Evolutionary conservation across 2,797 vertebrate genomes (phyloP), one percentile per base, ranked within the genome.

Genomic region (Phrynocephalus vlangalii): DNA sequence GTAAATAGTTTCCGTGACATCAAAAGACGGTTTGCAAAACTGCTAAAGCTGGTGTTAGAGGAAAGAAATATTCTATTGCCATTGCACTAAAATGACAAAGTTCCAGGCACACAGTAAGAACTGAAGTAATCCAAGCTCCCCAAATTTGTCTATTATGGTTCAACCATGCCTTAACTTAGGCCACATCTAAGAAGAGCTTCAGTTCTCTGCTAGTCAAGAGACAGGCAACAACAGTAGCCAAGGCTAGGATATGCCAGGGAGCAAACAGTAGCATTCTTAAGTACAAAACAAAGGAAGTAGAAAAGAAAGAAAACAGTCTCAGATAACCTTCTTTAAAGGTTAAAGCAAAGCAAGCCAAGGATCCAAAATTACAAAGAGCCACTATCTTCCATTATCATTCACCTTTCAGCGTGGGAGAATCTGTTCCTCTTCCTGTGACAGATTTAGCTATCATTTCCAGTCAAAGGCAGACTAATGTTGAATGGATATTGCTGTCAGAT

Each of bases 11-110:
- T 81, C 60, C 68, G 33, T 50, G 52, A 83, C 77, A 86, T 88
- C 81, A 80, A 80, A 83, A 15, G n/a, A 33, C 70, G 68, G 71
- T 88, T 90, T 88, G 75, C 70, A 79, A 83, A 60, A n/a, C 13
- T 75, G 60, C 89, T 73, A 70, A 71, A 2, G 38, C 83, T 56
- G 38, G 48, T 83, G 26, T 66, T 60, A 80, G 22, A 20, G 77
- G 50, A 86, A 86, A 86, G 30, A 52, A 63, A 83, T 75, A 24
- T 63, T 80, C 18, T 80, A 67, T 26, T 85, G 48, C 78, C 18
- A 60, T 60, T 50, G 30, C 60, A 28, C 22, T 71, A 67, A 38
- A 76, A 30, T 9, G 24, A 18, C 22, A 15, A 26, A 18, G 22
- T 52, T 52, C 48, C 67, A 83, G 68, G 20, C 79, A 38, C 76